Evolutionary conservation across 2,797 vertebrate species (phyloP), one percentile per base, ranked within the genome.

Genomic region (Sebastes cheni): DNA sequence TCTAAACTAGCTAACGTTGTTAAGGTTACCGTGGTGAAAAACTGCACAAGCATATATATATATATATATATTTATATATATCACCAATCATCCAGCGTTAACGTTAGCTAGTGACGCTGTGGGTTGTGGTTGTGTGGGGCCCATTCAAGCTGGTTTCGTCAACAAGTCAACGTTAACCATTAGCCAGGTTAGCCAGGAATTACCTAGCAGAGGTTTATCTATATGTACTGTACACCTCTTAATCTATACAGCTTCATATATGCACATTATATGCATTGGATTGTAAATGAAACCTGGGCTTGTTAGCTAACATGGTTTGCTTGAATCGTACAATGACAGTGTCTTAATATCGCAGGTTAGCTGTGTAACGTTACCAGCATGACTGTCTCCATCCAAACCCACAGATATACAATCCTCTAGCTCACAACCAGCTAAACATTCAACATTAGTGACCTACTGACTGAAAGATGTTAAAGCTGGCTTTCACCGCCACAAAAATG

Each of bases 141-240:
- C 94, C 91, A 83, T 93, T 92, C 92, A 89, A 89, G 91, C 92
- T 93, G 93, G 84, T 91, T 50, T 88, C 92, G 92, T 93, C 94
- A 94, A 95, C 93, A 94, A 95, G 92, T 93, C 90, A 93, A 22
- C 87, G 90, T 91, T 91, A 91, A 93, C 92, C 86, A 92, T 87
- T 92, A 93, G 92, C 90, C 81, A 87, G 86, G 85, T 89, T 92
- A 92, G 92, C 88, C n/a, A 59, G 67, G 67, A 90, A 81, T 83
- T 82, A 87, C 90, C 92, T 80, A 75, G 25, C 76, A 75, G 60
- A 79, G 81, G 67, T 79, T 86, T 89, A 88, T 86, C 86, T 80
- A 61, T 29, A 12, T 32, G 74, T 60, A 66, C 34, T 42, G n/a
- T 69, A 20, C 11, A 55, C 12, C 18, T 30, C 6, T 3, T 20